phyloP scores from a whole-genome alignment of 30 jellyfish, hydroid and myxozoan genomes.

The Catostylus mosaicus region DNA sequence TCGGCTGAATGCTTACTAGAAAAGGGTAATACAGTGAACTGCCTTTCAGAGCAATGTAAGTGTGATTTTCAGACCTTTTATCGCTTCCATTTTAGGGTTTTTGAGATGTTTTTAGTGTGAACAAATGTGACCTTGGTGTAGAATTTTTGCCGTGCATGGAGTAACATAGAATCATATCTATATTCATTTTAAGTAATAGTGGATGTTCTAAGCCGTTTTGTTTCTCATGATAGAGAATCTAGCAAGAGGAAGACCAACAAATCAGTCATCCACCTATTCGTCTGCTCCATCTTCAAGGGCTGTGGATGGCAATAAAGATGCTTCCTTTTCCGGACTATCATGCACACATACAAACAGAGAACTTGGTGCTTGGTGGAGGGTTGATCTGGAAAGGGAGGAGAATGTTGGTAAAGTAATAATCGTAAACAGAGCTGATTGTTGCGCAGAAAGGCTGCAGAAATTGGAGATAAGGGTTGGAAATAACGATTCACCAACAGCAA shows the following conservation, averaged over 20 bases:
- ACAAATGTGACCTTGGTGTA: too few relatives aligned
- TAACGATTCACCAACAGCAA: constrained; percentile 38
- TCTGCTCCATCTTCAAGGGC: constrained; percentile 40
- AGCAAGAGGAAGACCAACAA: constrained; percentile 73
- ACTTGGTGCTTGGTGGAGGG: constrained; percentile 72
- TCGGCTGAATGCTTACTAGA: too few relatives aligned
- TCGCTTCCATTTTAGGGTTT: too few relatives aligned
- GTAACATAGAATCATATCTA: too few relatives aligned
- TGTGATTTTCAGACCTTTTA: too few relatives aligned
- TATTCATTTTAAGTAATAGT: too few relatives aligned
- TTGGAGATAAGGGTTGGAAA: constrained; percentile 64
- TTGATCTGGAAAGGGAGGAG: constrained; percentile 22
- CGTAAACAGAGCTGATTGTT: constrained; percentile 61
- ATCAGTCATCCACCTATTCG: constrained; percentile 45
- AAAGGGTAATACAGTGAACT: too few relatives aligned
- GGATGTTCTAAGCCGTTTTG: too few relatives aligned
- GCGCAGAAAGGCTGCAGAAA: constrained; percentile 37
- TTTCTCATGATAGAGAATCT: constrained; percentile 24
- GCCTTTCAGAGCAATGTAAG: too few relatives aligned
- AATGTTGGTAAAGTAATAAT: constrained; percentile 41
- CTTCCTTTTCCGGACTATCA: constrained; percentile 13
- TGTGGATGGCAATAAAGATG: constrained; percentile 50
- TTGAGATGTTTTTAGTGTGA: too few relatives aligned
- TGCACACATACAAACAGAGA: constrained; percentile 55
- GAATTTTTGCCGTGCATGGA: too few relatives aligned